phyloP scores from a whole-genome alignment of 2,888 invertebrate species.

The Panorpa germanica region DNA sequence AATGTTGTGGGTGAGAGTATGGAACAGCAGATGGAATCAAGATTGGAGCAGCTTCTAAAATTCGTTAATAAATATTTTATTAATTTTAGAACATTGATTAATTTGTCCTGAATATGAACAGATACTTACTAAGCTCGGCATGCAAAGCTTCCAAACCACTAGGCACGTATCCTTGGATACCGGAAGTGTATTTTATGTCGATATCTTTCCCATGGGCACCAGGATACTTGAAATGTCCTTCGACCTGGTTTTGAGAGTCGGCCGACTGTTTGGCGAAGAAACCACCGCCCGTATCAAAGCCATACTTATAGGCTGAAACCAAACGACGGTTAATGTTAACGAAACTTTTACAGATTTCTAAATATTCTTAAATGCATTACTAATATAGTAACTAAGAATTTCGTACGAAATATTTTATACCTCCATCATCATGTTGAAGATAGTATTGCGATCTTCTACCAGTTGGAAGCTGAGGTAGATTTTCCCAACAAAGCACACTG shows the following conservation, averaged over 20 bases:
- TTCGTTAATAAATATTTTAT: too few species aligned
- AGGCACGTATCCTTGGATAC: slow-evolving; percentile 18
- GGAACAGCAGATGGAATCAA: too few species aligned
- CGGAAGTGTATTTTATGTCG: slow-evolving; percentile 19
- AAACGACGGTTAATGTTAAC: not conserved
- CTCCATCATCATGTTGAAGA: slow-evolving; percentile 22
- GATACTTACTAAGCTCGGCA: not conserved
- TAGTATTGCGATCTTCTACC: slow-evolving; percentile 20
- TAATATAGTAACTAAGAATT: too few species aligned
- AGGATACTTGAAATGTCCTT: slow-evolving; percentile 18
- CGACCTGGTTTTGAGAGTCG: slow-evolving; percentile 18
- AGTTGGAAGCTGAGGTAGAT: slow-evolving; percentile 17
- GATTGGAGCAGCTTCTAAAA: too few species aligned
- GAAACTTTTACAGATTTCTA: not conserved
- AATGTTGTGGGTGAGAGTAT: not conserved
- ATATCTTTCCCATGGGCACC: slow-evolving; percentile 16
- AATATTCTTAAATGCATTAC: slow-evolving; percentile 3
- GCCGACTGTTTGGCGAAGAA: slow-evolving; percentile 18
- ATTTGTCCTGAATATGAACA: not conserved
- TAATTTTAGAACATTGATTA: too few species aligned
- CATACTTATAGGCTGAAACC: slow-evolving; percentile 16
- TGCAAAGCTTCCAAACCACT: slow-evolving; percentile 11
- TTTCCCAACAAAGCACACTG: slow-evolving; percentile 15
- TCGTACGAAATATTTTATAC: slow-evolving; percentile 17
- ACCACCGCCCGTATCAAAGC: slow-evolving; percentile 22